Base-by-base conservation (phyloP, 2,113 vertebrate species). In the Solea solea region DNA sequence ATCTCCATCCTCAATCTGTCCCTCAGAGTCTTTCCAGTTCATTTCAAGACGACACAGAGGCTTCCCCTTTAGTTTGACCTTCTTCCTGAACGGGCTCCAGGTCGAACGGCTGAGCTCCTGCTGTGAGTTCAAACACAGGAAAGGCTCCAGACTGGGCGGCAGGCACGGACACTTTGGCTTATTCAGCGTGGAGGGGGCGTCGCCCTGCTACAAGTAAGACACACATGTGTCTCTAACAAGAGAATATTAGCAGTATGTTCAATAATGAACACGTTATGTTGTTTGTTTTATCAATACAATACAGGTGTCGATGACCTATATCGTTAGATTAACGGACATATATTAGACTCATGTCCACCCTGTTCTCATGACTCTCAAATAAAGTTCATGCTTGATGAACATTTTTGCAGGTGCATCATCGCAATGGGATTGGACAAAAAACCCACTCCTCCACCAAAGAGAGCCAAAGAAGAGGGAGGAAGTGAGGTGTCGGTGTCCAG, bases 41-140 rank as follows among this genome's bases (percentile, higher is more conserved):
- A 49, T 91, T 78, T 99, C 97, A 6, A 95, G 90, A 57, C 92
- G 98, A 10, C 96, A 99, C 85, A 82, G 90, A 0, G 96, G 97
- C 2, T 99, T 96, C 79, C 97, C 98, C 0, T 99, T 99, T 93
- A 99, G 98, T 86, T 92, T 99, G 86, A 98, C 96, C 11, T 97
- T 98, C 86, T 97, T 91, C 77, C 88, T 99, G 79, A 97, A 97
- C 0, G 96, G 96, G 34, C 89, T 99, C 1, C 96, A 96, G 80
- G 94, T 96, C 51, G 95, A 96, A 77, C 93, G 98, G 28, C 75
- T 99, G 69, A 99, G 98, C 87, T 97, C 96, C n/a, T 99, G 98
- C 91, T 99, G 98, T 8, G 98, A 99, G 91, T 97, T 95, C 86
- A 97, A 94, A 57, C 94, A 96, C 60, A 94, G 93, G 64, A 95